Percentiles rank a stretch among this genome's conserved stretches.
Conservation (phyloP, 2,113 vertebrate genomes). For the Mesitornis unicolor region DNA sequence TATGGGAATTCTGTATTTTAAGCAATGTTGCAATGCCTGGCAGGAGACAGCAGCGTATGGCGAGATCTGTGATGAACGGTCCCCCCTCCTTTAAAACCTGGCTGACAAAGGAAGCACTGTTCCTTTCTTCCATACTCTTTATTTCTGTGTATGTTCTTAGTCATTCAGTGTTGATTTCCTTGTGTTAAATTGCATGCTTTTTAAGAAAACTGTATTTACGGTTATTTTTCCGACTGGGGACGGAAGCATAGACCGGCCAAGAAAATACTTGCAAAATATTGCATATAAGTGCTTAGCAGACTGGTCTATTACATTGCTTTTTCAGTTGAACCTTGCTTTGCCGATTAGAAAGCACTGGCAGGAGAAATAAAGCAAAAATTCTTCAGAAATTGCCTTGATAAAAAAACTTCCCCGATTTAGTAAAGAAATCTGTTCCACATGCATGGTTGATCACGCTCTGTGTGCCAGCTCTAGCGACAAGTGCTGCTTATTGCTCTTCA, state of each 20-base stretch:
- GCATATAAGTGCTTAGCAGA: background rate
- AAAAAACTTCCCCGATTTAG: background rate
- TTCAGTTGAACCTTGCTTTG: background rate
- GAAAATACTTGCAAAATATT: background rate
- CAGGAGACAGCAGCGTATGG: background rate
- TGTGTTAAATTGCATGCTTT: background rate
- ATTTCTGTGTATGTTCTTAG: background rate
- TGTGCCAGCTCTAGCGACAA: background rate
- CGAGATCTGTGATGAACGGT: background rate
- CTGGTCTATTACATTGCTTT: background rate
- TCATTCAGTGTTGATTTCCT: background rate
- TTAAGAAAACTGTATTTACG: background rate
- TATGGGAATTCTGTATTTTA: background rate
- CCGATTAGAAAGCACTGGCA: background rate
- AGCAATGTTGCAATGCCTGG: background rate
- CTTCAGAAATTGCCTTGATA: background rate
- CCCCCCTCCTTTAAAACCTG: background rate
- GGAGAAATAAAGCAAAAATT: background rate
- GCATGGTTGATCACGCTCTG: background rate
- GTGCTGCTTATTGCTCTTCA: background rate
- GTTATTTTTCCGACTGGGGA: background rate
- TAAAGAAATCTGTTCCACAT: background rate
- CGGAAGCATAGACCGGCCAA: background rate
- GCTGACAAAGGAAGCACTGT: background rate
- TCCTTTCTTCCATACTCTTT: background rate